Conservation (phyloP, 2,888 invertebrate genomes). For the Orthosia gracilis region DNA sequence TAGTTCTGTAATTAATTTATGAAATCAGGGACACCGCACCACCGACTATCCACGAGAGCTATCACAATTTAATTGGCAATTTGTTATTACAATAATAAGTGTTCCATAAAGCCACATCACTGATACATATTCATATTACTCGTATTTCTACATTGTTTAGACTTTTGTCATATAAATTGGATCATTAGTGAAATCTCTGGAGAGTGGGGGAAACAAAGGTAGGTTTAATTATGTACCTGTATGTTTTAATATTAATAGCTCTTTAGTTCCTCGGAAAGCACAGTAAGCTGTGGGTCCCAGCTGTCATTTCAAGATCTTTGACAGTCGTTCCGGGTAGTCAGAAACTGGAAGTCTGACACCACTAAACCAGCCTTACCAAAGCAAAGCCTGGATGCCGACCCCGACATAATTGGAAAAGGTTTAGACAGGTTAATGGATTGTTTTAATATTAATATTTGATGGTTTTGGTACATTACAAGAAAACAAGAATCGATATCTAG, state of each 20-base stretch:
- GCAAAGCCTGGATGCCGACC: too few relatives aligned
- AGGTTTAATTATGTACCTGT: background rate
- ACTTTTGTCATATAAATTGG: conserved; percentile 54
- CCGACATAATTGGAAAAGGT: too few relatives aligned
- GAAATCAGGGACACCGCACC: conserved; percentile 13
- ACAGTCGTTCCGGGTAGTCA: too few relatives aligned
- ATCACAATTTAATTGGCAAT: conserved; percentile 62
- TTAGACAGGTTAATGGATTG: too few relatives aligned
- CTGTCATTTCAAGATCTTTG: too few relatives aligned
- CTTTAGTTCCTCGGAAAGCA: too few relatives aligned
- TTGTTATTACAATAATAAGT: conserved; percentile 58
- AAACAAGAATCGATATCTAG: background rate
- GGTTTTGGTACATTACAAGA: background rate
- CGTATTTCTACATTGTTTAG: conserved; percentile 27
- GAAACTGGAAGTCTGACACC: too few relatives aligned
- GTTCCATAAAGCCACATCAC: conserved; percentile 37
- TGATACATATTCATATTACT: conserved; percentile 39
- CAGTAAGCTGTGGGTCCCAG: too few relatives aligned
- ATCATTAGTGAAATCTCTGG: conserved; percentile 45
- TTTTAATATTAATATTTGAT: conserved; percentile 2
- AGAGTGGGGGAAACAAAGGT: conserved; percentile 27
- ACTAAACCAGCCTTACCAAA: too few relatives aligned
- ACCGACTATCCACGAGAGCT: conserved; percentile 30
- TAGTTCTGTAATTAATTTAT: conserved; percentile 21
- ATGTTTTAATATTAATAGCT: background rate